phyloP scores from a whole-genome alignment of 1,140 invertebrate species.

The Drosophila pruinosa region DNA sequence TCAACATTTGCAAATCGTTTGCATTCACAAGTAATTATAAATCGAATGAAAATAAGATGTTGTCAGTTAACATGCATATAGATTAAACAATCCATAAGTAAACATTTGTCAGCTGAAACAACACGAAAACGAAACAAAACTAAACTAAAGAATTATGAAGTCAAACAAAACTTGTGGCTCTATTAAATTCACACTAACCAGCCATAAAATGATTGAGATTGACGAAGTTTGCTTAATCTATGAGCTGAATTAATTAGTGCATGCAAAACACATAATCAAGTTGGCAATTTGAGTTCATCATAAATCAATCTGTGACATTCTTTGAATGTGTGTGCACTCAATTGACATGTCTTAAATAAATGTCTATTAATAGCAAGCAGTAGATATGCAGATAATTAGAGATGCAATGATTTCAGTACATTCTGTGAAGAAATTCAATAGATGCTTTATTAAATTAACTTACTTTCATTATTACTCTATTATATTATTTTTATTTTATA shows the following conservation, averaged over 20 bases:
- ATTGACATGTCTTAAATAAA: too few relatives aligned
- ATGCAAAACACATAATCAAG: background rate
- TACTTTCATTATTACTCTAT: too few relatives aligned
- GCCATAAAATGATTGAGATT: slow-evolving; percentile 11
- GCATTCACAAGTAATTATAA: slow-evolving; percentile 33
- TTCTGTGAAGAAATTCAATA: too few relatives aligned
- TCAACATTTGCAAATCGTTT: slow-evolving; percentile 35
- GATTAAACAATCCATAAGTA: slow-evolving; percentile 16
- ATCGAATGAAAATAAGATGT: slow-evolving; percentile 16
- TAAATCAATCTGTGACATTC: slow-evolving; percentile 1
- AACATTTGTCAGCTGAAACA: slow-evolving; percentile 15
- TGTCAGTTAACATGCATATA: background rate
- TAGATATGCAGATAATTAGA: too few relatives aligned
- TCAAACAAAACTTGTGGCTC: background rate
- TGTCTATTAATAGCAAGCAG: too few relatives aligned
- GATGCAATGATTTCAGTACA: too few relatives aligned
- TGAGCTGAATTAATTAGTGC: background rate
- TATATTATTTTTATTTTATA: too few relatives aligned
- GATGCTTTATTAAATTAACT: too few relatives aligned
- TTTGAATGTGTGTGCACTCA: background rate
- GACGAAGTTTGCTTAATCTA: background rate
- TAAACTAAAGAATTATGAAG: background rate
- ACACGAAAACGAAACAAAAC: background rate
- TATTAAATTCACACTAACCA: slow-evolving; percentile 1
- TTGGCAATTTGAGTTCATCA: background rate